Conservation (phyloP, 2,113 vertebrate genomes). For the Epinephelus cyanopodus region DNA sequence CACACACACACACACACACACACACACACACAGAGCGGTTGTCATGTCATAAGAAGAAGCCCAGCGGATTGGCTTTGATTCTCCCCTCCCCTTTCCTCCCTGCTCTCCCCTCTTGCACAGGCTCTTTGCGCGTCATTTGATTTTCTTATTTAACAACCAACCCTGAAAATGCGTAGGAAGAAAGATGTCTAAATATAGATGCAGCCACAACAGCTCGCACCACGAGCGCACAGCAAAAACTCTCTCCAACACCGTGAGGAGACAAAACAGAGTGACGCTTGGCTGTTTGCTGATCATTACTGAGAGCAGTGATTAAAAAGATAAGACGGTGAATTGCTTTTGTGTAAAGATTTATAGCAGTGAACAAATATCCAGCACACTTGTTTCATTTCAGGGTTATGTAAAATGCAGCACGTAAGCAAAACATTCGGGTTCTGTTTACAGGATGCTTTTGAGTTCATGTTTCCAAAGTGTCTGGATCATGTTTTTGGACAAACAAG, state of each 20-base stretch:
- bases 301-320: slow-evolving; percentile 40
- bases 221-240: slow-evolving; percentile 73
- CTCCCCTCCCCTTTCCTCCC: slow-evolving; percentile 71
- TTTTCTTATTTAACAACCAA: slow-evolving; percentile 89
- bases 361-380: background rate
- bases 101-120: slow-evolving; percentile 67
- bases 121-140: slow-evolving; percentile 84
- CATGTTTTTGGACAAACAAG: slow-evolving; percentile 12
- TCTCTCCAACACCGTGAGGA: slow-evolving; percentile 71
- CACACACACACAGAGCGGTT: slow-evolving; percentile 21
- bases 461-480: slow-evolving; percentile 11
- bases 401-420: background rate
- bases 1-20: slow-evolving; percentile 20
- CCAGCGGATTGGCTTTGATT: slow-evolving; percentile 76
- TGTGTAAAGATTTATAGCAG: background rate
- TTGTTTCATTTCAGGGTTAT: slow-evolving; percentile 9
- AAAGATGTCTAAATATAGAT: slow-evolving; percentile 87
- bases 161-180: slow-evolving; percentile 88
- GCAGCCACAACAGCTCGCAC: slow-evolving; percentile 83
- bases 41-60: slow-evolving; percentile 70
- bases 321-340: slow-evolving; percentile 4
- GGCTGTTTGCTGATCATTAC: slow-evolving; percentile 56
- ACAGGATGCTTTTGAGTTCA: background rate
- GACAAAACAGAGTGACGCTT: slow-evolving; percentile 75
- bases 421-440: background rate